phyloP scores from a whole-genome alignment of 1,140 invertebrate genomes.

The Lordiphosa collinella region DNA sequence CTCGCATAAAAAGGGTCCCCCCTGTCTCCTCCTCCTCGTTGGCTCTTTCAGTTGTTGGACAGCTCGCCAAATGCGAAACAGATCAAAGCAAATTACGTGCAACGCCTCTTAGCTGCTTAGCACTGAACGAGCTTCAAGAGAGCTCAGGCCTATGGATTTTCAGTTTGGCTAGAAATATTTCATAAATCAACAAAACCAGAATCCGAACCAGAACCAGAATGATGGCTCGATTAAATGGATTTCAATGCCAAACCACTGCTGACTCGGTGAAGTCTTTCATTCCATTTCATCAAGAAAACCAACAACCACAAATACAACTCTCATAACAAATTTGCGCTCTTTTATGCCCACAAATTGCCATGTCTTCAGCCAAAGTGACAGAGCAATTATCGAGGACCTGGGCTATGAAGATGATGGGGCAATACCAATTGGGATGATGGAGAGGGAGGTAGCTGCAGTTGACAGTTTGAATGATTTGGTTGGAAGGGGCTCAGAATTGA shows the following conservation, averaged over 20 bases:
- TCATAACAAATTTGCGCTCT: slow-evolving; percentile 76
- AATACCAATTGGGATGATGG: neutral
- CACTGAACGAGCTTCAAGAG: slow-evolving; percentile 33
- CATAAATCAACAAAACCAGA: slow-evolving; percentile 66
- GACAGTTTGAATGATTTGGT: slow-evolving; percentile 57
- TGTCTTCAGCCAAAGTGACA: slow-evolving; percentile 76
- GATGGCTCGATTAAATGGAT: slow-evolving; percentile 77
- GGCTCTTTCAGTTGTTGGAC: slow-evolving; percentile 52
- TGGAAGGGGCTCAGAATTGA: slow-evolving; percentile 47
- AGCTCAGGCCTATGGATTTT: slow-evolving; percentile 50
- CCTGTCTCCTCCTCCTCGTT: neutral
- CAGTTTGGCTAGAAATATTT: slow-evolving; percentile 66
- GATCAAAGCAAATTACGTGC: slow-evolving; percentile 77
- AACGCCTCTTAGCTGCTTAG: slow-evolving; percentile 75
- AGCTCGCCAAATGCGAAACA: slow-evolving; percentile 72
- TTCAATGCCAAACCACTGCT: slow-evolving; percentile 49
- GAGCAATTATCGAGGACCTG: slow-evolving; percentile 68
- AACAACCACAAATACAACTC: slow-evolving; percentile 17
- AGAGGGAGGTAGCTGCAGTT: slow-evolving; percentile 43
- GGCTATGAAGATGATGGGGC: slow-evolving; percentile 12
- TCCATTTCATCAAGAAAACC: slow-evolving; percentile 64
- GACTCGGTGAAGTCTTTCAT: slow-evolving; percentile 40
- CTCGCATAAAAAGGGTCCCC: neutral
- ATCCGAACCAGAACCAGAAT: slow-evolving; percentile 22
- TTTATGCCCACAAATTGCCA: slow-evolving; percentile 76